Evolutionary conservation across 2,797 vertebrate genomes (phyloP).

Genomic region (Epinephelus awoara): DNA sequence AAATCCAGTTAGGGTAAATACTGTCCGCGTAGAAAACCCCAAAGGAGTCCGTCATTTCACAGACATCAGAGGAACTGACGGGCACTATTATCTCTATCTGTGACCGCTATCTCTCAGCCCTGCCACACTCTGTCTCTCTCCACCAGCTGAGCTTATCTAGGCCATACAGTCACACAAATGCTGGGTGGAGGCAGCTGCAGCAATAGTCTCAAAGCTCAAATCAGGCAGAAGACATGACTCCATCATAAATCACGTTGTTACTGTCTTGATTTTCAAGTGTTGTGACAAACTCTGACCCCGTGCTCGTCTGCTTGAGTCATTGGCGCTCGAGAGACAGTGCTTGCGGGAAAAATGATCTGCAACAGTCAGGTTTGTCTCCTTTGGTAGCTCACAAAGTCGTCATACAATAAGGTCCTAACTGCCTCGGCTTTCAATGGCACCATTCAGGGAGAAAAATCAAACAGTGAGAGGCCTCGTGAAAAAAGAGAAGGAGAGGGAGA

Average conservation of each 20-base stretch:
- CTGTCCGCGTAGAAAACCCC: constrained; percentile 57
- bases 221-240: constrained; percentile 31
- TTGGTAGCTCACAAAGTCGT: constrained; percentile 56
- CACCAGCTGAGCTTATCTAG: constrained; percentile 66
- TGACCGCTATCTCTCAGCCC: constrained; percentile 62
- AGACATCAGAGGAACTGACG: constrained; percentile 61
- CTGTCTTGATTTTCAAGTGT: constrained; percentile 46
- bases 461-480: constrained; percentile 45
- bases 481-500: constrained; percentile 32
- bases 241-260: constrained; percentile 39
- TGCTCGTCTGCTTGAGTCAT: constrained; percentile 15
- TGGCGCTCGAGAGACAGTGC: constrained; percentile 36
- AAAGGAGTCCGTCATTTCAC: constrained; percentile 68
- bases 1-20: constrained; percentile 60
- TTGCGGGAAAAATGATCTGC: constrained; percentile 65
- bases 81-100: constrained; percentile 71
- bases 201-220: constrained; percentile 37
- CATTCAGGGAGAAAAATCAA: constrained; percentile 65
- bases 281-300: constrained; percentile 20
- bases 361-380: constrained; percentile 59
- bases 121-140: constrained; percentile 40
- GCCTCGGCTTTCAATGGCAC: constrained; percentile 72
- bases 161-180: constrained; percentile 52
- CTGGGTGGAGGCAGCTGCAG: constrained; percentile 45
- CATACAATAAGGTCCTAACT: constrained; percentile 64